Evolutionary conservation across 2,888 invertebrate genomes (phyloP).

Genomic region (Omphaloscelis lunosa): DNA sequence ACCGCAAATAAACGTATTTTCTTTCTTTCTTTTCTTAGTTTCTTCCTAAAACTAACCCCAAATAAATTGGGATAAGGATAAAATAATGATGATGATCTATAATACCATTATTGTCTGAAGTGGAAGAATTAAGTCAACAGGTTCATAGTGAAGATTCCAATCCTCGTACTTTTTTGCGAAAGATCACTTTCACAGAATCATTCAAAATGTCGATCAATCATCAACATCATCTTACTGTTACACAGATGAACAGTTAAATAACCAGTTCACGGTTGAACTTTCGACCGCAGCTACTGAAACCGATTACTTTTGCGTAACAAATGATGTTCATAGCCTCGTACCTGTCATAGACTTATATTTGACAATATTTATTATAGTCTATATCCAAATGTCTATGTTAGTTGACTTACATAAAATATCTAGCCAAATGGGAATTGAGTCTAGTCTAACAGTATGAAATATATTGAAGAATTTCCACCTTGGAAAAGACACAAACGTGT

Average conservation of each 20-base stretch:
- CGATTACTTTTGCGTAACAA: slow-evolving; percentile 50
- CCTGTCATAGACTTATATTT: slow-evolving; percentile 18
- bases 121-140: too few species aligned
- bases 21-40: too few species aligned
- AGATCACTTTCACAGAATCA: neutral
- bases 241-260: slow-evolving; percentile 46
- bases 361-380: slow-evolving; percentile 10
- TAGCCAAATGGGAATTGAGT: neutral
- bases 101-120: too few species aligned
- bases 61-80: too few species aligned
- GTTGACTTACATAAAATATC: neutral
- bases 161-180: too few species aligned
- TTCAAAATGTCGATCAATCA: neutral
- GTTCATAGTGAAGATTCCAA: too few species aligned
- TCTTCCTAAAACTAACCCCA: too few species aligned
- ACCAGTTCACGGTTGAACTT: slow-evolving; percentile 57
- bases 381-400: slow-evolving; percentile 18
- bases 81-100: too few species aligned
- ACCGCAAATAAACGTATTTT: too few species aligned
- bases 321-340: slow-evolving; percentile 19
- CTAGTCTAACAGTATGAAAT: neutral
- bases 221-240: slow-evolving; percentile 15
- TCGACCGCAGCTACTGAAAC: slow-evolving; percentile 50
- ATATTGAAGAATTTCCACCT: neutral
- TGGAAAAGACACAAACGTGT: neutral